Evolutionary conservation across 2,797 vertebrate species (phyloP).

Genomic region (Dromococcyx pavoninus): DNA sequence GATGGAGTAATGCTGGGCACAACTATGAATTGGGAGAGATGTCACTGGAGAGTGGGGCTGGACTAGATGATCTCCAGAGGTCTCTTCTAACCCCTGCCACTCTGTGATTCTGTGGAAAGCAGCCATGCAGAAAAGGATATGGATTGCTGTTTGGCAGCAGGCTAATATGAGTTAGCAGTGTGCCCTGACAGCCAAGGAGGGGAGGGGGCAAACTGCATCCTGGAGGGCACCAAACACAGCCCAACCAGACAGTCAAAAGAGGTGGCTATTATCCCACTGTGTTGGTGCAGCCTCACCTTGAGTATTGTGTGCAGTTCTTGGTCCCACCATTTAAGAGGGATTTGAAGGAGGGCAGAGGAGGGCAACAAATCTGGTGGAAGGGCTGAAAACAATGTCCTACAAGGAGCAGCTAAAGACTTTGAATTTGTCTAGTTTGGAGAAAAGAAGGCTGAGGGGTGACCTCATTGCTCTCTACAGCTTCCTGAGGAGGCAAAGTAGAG

Average conservation of each 20-base stretch:
- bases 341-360: neutral
- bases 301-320: neutral
- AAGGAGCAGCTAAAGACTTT: neutral
- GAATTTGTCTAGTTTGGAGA: neutral
- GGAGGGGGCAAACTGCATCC: neutral
- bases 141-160: neutral
- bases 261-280: too few relatives aligned
- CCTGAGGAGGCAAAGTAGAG: neutral
- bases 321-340: neutral
- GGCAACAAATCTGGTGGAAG: neutral
- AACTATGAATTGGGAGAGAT: too few relatives aligned
- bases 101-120: neutral
- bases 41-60: too few relatives aligned
- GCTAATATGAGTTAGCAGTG: too few relatives aligned
- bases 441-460: neutral
- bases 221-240: neutral
- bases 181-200: too few relatives aligned
- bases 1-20: too few relatives aligned
- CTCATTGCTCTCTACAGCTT: neutral
- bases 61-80: too few relatives aligned
- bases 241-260: neutral
- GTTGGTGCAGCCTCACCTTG: neutral
- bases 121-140: neutral
- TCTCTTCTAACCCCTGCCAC: too few relatives aligned
- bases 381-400: neutral